Evolutionary conservation across 2,888 invertebrate genomes (phyloP), one percentile per base, ranked within the genome.

Genomic region (Scelioninae gen. 1): DNA sequence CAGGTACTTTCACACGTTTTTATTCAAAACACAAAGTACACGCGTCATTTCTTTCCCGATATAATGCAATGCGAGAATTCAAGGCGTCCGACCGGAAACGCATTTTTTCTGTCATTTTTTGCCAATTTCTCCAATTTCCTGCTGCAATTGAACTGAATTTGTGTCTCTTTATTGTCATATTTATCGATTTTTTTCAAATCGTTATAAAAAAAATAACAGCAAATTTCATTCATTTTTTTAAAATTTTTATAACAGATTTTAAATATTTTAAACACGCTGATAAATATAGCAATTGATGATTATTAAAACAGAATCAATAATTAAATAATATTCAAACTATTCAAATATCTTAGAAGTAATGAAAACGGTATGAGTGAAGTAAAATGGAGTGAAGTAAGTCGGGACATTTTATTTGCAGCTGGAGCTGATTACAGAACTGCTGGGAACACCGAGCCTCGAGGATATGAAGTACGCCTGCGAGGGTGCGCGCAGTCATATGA

Each of bases 381-480:
- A 51, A 76, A 68, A 34, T 31, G 38, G 23, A 55, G 43, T 45
- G 53, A 32, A 71, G 31, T 40, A 76, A 71, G 13, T 10, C 23
- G 47, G 31, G 5, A 31, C 56, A 60, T 66, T 72, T 65, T 72
- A 78, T 85, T 85, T 93, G 72, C 95, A 98, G 96, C 93, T 99
- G 94, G 99, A 99, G 93, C 93, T 99, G 90, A 99, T 99, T 91
- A 98, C 99, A 68, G 99, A 99, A 93, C 94, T 99, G 87, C 94
- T 99, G 89, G 99, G 99, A 87, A 99, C 99, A 68, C 99, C 99
- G 47, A 95, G 96, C 78, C 93, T 97, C 89, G 98, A 98, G 90
- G 99, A 99, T 93, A 99, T 99, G 98, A 95, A 96, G 89, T 96
- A 98, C 92, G 99, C 99, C 62, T 99, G 99, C 93, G 98, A 98